Evolutionary conservation across 1,140 invertebrate genomes (phyloP), one percentile per base, ranked within the genome.

Genomic region (Drosophila seguyi): DNA sequence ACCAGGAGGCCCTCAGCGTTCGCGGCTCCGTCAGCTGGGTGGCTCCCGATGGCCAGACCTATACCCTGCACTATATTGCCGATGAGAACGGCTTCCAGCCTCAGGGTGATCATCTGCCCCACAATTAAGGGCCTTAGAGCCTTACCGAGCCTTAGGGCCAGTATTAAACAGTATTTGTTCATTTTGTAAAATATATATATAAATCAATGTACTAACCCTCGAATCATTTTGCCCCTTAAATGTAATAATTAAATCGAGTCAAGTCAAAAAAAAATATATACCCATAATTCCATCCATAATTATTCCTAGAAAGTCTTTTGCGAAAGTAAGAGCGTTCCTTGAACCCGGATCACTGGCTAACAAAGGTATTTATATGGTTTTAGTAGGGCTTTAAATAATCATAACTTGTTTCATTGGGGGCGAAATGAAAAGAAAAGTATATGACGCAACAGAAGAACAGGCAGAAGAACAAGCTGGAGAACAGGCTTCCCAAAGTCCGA

Each of bases 61-160:
- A 95, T 58, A 93, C 94, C 2, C 92, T 96, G 13, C 95, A 93
- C 41, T 97, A 95, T 90, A 92, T 94, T 34, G 96, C 96, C 47
- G 95, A 96, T 88, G 96, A 96, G 90, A 95, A 96, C 60, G 96
- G 96, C 10, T 97, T 96, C 94, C 95, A 95, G 60, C 95, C 96
- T 13, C 73, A 93, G 63, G 95, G 95, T 11, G 94, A 93, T 11
- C 95, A 95, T 85, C 83, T 96, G 25, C 91, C 91, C n/a, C 77
- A 78, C 27, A 74, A 82, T 48, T 86, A 53, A 63, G 39, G 2
- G 39, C 6, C 39, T 8, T 3, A 16, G 14, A 1, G 10, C 0
- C 5, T 22, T 39, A 18, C n/a, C 25, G n/a, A 20, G 38, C 36
- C 22, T n/a, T 47, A 31, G 41, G 2, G 5, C 27, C 34, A 47